Conservation (phyloP, 2,888 invertebrate species). For the Harpalus rufipes region DNA sequence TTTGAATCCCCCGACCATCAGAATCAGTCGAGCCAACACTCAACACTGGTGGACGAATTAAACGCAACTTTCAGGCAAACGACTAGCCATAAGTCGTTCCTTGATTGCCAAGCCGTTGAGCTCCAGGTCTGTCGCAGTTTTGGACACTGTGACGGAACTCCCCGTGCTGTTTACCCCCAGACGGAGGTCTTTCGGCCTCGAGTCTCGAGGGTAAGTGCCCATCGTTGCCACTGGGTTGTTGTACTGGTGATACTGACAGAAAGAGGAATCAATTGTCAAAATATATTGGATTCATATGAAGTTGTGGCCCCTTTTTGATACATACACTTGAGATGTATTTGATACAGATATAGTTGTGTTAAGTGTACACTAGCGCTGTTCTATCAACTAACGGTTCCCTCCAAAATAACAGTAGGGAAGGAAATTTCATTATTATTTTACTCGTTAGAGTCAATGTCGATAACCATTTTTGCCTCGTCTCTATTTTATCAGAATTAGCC, state of each 20-base stretch:
- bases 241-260: constrained; percentile 74
- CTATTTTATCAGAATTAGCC: too few relatives aligned
- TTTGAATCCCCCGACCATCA: background rate
- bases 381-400: too few relatives aligned
- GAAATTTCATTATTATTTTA: too few relatives aligned
- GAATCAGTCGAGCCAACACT: constrained; percentile 12
- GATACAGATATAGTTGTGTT: too few relatives aligned
- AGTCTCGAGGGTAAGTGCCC: constrained; percentile 81
- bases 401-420: too few relatives aligned
- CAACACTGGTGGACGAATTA: constrained; percentile 76
- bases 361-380: too few relatives aligned
- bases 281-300: too few relatives aligned
- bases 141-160: constrained; percentile 60
- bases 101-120: constrained; percentile 93
- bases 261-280: background rate
- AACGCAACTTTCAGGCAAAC: constrained; percentile 93
- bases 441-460: too few relatives aligned
- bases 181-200: constrained; percentile 77
- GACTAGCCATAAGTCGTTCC: constrained; percentile 91
- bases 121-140: constrained; percentile 75
- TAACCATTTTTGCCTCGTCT: too few relatives aligned
- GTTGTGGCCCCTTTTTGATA: too few relatives aligned
- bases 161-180: constrained; percentile 74
- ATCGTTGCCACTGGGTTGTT: constrained; percentile 80
- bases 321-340: too few relatives aligned